Evolutionary conservation across 2,113 vertebrate genomes (phyloP).

Genomic region (Epinephelus cyanopodus): DNA sequence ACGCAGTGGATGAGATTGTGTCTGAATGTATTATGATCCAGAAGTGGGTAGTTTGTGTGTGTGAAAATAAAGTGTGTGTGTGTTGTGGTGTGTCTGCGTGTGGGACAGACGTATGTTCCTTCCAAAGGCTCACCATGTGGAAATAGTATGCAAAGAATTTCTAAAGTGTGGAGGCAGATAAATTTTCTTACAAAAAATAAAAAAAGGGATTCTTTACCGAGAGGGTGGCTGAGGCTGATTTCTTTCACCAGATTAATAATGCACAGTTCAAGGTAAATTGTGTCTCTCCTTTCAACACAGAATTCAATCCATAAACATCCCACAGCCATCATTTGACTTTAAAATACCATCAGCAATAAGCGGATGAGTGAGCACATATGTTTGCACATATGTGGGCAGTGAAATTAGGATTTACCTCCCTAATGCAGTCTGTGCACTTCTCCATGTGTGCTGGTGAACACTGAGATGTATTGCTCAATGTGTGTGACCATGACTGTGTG

Average conservation of each 20-base stretch:
- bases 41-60: conserved; percentile 47
- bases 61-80: conserved; percentile 17
- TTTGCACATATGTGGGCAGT: conserved; percentile 6
- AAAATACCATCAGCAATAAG: conserved; percentile 22
- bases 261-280: conserved; percentile 58
- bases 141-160: conserved; percentile 35
- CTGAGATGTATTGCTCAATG: conserved; percentile 56
- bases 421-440: conserved; percentile 38
- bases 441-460: conserved; percentile 39
- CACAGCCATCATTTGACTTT: conserved; percentile 4
- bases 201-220: conserved; percentile 32
- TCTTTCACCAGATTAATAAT: conserved; percentile 41
- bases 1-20: conserved; percentile 62
- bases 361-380: neutral
- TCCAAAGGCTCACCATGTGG: conserved; percentile 37
- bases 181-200: conserved; percentile 21
- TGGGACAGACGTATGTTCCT: conserved; percentile 34
- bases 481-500: neutral
- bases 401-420: conserved; percentile 50
- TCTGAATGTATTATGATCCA: conserved; percentile 76
- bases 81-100: conserved; percentile 33
- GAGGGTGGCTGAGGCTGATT: conserved; percentile 7
- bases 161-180: conserved; percentile 28
- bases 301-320: conserved; percentile 32
- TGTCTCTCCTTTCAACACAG: conserved; percentile 30